Conservation (phyloP, 2,113 vertebrate genomes). For the Prolemur simus region DNA sequence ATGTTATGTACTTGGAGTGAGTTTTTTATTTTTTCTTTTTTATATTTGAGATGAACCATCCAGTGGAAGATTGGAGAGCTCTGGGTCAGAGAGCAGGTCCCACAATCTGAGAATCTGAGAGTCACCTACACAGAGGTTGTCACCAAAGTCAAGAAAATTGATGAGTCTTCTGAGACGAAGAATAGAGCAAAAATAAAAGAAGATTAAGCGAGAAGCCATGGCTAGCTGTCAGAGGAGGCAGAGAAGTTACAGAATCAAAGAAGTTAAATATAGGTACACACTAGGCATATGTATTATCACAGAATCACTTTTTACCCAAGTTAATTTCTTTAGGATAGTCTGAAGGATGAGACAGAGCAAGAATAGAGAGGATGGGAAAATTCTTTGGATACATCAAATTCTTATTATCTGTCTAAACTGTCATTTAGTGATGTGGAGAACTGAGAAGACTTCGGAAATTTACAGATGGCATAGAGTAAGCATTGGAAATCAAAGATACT, state of each 20-base stretch:
- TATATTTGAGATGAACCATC: not conserved
- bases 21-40: not conserved
- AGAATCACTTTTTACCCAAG: not conserved
- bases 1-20: not conserved
- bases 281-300: not conserved
- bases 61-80: not conserved
- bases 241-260: not conserved
- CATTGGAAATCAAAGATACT: not conserved
- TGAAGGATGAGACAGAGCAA: not conserved
- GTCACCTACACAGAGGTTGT: not conserved
- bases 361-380: not conserved
- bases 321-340: not conserved
- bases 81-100: not conserved
- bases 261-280: not conserved
- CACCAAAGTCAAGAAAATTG: not conserved
- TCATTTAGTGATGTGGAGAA: not conserved
- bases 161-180: not conserved
- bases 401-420: not conserved
- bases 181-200: not conserved
- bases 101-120: not conserved
- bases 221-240: not conserved
- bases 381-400: not conserved
- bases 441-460: not conserved
- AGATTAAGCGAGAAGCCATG: not conserved
- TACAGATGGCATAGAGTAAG: not conserved